phyloP scores from a whole-genome alignment of 2,797 vertebrate genomes.

The Threskiornis aethiopicus region DNA sequence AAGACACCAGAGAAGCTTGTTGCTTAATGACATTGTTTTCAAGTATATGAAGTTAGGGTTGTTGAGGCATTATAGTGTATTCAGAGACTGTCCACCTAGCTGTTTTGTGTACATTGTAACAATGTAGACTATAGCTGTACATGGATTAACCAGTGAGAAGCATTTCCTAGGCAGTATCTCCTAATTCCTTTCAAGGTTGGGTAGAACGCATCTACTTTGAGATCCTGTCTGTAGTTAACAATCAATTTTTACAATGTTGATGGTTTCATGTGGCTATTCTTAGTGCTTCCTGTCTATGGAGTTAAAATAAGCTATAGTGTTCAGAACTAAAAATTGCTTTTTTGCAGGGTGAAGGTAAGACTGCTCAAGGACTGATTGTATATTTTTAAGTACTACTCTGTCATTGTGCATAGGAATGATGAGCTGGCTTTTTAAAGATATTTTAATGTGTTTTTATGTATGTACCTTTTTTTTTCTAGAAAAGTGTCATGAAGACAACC shows the following conservation, averaged over 20 bases:
- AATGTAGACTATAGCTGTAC: neutral
- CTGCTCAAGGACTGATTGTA: neutral
- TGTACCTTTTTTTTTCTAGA: slow-evolving; percentile 73
- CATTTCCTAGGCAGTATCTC: neutral
- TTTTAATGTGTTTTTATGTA: neutral
- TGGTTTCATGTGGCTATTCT: neutral
- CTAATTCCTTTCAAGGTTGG: neutral
- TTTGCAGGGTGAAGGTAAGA: neutral
- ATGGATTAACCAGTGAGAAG: neutral
- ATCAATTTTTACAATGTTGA: neutral
- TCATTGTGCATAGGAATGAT: neutral
- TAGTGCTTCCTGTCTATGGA: neutral
- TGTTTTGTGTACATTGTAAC: neutral
- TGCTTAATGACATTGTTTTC: neutral
- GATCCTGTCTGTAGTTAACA: neutral
- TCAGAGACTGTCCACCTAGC: neutral
- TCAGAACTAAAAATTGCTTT: neutral
- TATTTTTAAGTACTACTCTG: neutral
- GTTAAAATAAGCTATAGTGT: neutral
- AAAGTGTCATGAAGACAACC: slow-evolving; percentile 93
- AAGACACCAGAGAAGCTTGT: neutral
- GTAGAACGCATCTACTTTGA: neutral
- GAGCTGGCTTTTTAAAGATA: neutral
- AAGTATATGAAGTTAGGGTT: neutral
- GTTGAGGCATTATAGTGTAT: neutral